Evolutionary conservation across 2,888 invertebrate species (phyloP), one percentile per base, ranked within the genome.

Genomic region (Sinopyrophorus schimmeli): DNA sequence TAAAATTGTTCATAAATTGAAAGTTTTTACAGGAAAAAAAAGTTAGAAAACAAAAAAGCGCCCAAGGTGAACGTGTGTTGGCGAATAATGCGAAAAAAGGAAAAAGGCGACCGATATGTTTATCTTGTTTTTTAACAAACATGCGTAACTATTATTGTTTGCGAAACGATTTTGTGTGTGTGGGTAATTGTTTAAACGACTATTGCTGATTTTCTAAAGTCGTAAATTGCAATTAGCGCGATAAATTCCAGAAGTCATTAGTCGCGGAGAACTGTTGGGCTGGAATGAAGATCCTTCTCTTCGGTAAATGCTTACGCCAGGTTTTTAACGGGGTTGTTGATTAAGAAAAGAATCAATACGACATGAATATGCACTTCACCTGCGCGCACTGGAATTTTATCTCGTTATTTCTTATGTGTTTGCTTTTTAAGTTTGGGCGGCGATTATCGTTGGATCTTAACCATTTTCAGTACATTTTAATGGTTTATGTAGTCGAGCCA

Each of bases 311-410:
- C 49, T 39, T 44, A 44, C 37, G 11, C 37, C 32, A 37, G 26
- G 39, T 49, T 32, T 41, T 44, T 40, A 41, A 47, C 47, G 37
- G 51, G 54, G 54, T 47, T 54, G 51, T 46, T 58, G 54, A 57
- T 58, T 57, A 49, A 48, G 51, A 44, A 51, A 54, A 55, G 54
- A 58, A 60, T 54, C 56, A 51, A 57, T 57, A 57, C 52, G 54
- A 62, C 58, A 59, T 53, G 62, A 59, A 57, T 58, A 58, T 58
- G 61, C 60, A 62, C 61, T 62, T 59, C 57, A 49, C 53, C 40
- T 57, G 48, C 51, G 49, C 46, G 24, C 39, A 48, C 39, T 38
- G 38, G 38, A 51, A 53, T 55, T 53, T 49, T 51, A 51, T 52
- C 52, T 48, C 40, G 44, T 52, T 42, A 55, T 30, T 30, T 30